A percentile compares a stretch with the other conserved stretches of the same genome.
Conservation (phyloP, 2,888 invertebrate genomes). For the Orthonychiurus folsomi region DNA sequence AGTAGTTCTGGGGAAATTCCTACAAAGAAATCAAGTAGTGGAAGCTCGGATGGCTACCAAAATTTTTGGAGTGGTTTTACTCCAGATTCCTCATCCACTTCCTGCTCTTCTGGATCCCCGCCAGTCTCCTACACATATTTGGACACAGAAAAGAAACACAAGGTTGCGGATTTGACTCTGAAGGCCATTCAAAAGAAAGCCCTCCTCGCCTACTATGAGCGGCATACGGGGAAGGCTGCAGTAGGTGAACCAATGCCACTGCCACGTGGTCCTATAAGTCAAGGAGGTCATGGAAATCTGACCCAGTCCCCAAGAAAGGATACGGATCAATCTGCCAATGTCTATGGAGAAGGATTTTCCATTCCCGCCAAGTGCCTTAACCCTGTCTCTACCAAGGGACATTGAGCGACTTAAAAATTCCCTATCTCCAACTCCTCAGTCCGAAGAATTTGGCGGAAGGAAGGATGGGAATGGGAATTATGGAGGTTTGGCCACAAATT, state of each 20-base stretch:
- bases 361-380: slow-evolving; percentile 29
- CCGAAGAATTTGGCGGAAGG: slow-evolving; percentile 4
- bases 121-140: slow-evolving; percentile 55
- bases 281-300: slow-evolving; percentile 13
- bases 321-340: slow-evolving; percentile 13
- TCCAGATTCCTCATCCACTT: background rate
- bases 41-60: slow-evolving; percentile 8
- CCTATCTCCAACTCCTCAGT: slow-evolving; percentile 5
- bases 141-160: slow-evolving; percentile 63
- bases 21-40: background rate
- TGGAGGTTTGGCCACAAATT: slow-evolving; percentile 12
- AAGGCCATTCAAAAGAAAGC: slow-evolving; percentile 77
- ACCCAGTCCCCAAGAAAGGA: slow-evolving; percentile 20
- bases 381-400: slow-evolving; percentile 35
- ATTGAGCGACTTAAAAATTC: slow-evolving; percentile 17
- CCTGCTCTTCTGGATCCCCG: background rate
- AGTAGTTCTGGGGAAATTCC: background rate
- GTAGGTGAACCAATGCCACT: too few species aligned
- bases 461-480: slow-evolving; percentile 3
- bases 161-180: slow-evolving; percentile 59
- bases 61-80: slow-evolving; percentile 9
- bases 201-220: slow-evolving; percentile 67
- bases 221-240: slow-evolving; percentile 48
- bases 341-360: slow-evolving; percentile 32
- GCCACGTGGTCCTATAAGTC: background rate